Evolutionary conservation across 2,797 vertebrate species (phyloP).

Genomic region (Falco concolor): DNA sequence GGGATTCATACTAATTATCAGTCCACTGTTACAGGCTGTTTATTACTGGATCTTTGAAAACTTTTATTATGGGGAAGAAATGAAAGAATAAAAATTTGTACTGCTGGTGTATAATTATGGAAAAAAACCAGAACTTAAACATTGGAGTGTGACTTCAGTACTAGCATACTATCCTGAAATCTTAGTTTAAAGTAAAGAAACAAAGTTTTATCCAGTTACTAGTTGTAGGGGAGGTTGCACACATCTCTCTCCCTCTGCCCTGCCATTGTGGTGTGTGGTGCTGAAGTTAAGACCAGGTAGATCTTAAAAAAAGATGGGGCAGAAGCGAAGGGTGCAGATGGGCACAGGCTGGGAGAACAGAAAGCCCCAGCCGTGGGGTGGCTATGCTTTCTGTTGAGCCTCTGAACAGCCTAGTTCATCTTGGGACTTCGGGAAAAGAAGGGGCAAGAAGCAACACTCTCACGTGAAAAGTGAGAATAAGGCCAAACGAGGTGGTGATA

Average conservation of each 20-base stretch:
- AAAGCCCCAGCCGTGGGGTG: neutral
- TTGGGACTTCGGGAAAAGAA: accelerated
- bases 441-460: neutral
- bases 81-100: neutral
- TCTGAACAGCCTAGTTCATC: neutral
- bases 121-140: neutral
- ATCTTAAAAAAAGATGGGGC: neutral
- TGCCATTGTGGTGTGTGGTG: accelerated
- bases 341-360: neutral
- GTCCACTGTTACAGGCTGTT: accelerated
- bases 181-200: neutral
- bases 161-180: neutral
- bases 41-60: neutral
- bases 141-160: neutral
- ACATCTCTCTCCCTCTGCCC: neutral
- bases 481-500: accelerated
- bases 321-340: neutral
- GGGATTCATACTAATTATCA: neutral
- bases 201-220: accelerated
- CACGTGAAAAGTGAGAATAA: accelerated
- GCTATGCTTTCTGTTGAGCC: accelerated
- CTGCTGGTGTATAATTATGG: neutral
- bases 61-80: neutral
- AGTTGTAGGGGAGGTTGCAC: neutral
- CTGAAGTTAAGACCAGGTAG: accelerated